Percentiles rank a stretch among this genome's conserved stretches.
These are phyloP conservation scores for Caenorhabditis macrosperma DNA, from an alignment of 2,888 invertebrate species.

Conservation along the genomic window DNA sequence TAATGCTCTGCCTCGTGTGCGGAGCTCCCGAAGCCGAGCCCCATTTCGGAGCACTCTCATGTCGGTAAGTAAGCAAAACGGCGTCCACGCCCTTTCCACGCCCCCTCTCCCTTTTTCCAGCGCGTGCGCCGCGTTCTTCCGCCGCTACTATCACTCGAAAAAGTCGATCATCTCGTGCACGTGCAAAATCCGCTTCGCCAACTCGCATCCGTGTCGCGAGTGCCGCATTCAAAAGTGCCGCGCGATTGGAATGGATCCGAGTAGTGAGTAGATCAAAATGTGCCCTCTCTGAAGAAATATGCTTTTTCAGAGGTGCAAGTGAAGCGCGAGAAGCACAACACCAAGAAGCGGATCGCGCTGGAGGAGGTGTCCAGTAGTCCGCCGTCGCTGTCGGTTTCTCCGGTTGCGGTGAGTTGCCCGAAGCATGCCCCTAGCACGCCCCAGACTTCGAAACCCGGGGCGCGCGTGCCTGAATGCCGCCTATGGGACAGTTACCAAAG, in stretches of 20 bases:
- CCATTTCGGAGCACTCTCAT: conserved; percentile 15
- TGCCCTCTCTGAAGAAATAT: background rate
- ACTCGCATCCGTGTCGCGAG: conserved; percentile 29
- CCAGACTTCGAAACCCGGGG: too few species aligned
- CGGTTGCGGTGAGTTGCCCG: background rate
- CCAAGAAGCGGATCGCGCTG: background rate
- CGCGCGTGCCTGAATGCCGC: too few species aligned
- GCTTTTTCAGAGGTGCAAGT: conserved; percentile 18
- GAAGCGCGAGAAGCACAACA: conserved; percentile 29
- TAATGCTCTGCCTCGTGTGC: background rate
- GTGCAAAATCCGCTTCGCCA: conserved; percentile 2
- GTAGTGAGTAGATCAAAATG: conserved; percentile 2
- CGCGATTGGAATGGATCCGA: conserved; percentile 3
- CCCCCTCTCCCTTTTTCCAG: background rate
- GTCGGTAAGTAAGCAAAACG: conserved; percentile 17
- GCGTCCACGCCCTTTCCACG: background rate
- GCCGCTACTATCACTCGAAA: conserved; percentile 32
- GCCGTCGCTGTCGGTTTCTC: background rate
- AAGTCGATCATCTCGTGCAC: background rate
- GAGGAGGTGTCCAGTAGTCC: background rate
- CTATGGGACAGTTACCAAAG: too few species aligned
- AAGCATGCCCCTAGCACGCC: too few species aligned
- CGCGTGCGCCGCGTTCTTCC: conserved; percentile 45
- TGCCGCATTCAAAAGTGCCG: conserved; percentile 36
- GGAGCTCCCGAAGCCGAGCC: conserved; percentile 10